Evolutionary conservation across 2,797 vertebrate genomes (phyloP).

Genomic region (Acanthopagrus latus): DNA sequence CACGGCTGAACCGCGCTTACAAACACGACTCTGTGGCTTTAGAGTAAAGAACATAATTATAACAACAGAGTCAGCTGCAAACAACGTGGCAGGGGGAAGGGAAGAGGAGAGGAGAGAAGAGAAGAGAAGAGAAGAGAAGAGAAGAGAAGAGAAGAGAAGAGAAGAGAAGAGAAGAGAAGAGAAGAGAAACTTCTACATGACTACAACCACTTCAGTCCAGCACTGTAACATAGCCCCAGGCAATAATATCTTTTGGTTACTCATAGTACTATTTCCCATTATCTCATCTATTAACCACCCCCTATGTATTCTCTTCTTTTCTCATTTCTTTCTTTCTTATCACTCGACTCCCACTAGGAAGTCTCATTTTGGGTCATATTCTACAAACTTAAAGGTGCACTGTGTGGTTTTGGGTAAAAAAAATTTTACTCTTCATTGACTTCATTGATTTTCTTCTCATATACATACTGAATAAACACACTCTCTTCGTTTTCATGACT

Average conservation of each 20-base stretch:
- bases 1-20: slow-evolving; percentile 10
- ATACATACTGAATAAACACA: no score
- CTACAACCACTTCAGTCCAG: slow-evolving; percentile 21
- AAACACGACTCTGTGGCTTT: slow-evolving; percentile 34
- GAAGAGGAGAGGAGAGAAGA: slow-evolving; percentile 23
- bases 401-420: no score
- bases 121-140: slow-evolving; percentile 18
- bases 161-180: slow-evolving; percentile 27
- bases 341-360: background rate
- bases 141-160: slow-evolving; percentile 10
- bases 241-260: slow-evolving; percentile 6
- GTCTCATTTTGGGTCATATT: background rate
- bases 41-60: slow-evolving; percentile 52
- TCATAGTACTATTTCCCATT: slow-evolving; percentile 30
- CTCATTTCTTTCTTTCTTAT: slow-evolving; percentile 19
- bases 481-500: no score
- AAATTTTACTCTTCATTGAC: no score
- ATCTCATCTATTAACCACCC: slow-evolving; percentile 29
- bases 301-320: slow-evolving; percentile 25
- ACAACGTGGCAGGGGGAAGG: slow-evolving; percentile 40
- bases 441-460: no score
- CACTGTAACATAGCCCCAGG: slow-evolving; percentile 33
- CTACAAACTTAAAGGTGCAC: background rate
- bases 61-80: slow-evolving; percentile 33
- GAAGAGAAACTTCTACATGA: background rate